These are phyloP conservation scores for Butorides virescens DNA, from an alignment of 2,113 vertebrate genomes.

Conservation along the genomic window DNA sequence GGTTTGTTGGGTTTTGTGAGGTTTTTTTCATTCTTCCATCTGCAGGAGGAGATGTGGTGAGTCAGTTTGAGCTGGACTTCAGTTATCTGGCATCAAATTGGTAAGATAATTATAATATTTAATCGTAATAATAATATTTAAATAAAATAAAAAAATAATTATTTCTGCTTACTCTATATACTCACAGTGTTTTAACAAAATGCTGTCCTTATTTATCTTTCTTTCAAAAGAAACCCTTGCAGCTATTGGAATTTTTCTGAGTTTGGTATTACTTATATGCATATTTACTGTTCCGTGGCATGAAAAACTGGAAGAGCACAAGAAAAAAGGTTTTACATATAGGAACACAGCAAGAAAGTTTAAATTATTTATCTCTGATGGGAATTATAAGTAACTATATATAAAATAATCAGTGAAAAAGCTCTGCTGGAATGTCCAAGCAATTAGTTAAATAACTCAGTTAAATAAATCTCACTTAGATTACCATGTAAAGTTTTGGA, in stretches of 20 bases:
- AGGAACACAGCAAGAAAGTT: background rate
- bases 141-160: background rate
- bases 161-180: background rate
- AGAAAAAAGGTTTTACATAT: background rate
- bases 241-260: background rate
- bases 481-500: background rate
- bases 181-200: background rate
- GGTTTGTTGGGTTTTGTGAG: background rate
- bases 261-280: background rate
- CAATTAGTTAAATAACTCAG: background rate
- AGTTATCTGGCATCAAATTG: slow-evolving; percentile 71
- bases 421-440: background rate
- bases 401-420: background rate
- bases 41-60: slow-evolving; percentile 79
- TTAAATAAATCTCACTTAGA: background rate
- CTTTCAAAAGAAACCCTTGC: background rate
- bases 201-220: background rate
- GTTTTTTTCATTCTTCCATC: background rate
- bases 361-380: background rate
- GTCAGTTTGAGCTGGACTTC: slow-evolving; percentile 79
- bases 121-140: too few species aligned
- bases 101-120: slow-evolving; percentile 55
- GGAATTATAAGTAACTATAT: background rate
- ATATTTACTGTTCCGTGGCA: background rate
- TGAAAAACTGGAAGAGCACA: background rate